Evolutionary conservation across 2,797 vertebrate genomes (phyloP).

Genomic region (Megaceryle alcyon): DNA sequence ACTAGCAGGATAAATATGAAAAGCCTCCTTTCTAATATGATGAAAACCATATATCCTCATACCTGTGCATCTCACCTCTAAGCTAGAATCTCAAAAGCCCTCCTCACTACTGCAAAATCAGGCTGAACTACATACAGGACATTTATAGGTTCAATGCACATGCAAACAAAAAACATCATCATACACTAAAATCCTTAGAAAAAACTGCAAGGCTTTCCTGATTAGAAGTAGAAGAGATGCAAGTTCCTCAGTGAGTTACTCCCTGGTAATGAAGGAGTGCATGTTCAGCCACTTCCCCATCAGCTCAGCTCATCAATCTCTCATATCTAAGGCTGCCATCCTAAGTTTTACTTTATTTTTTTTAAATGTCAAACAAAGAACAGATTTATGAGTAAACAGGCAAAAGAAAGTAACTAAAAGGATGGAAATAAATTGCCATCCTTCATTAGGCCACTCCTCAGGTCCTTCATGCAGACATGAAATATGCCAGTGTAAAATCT

Average conservation of each 20-base stretch:
- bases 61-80: neutral
- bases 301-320: neutral
- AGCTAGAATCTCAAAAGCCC: neutral
- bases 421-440: neutral
- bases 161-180: neutral
- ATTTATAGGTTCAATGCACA: accelerated
- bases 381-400: constrained; percentile 26
- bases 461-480: neutral
- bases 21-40: neutral
- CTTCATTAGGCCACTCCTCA: constrained; percentile 7
- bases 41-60: neutral
- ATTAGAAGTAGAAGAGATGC: neutral
- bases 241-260: neutral
- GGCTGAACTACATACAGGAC: neutral
- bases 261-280: neutral
- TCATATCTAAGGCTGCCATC: neutral
- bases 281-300: neutral
- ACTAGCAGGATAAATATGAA: neutral
- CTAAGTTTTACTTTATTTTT: neutral
- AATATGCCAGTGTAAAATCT: neutral
- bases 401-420: constrained; percentile 36
- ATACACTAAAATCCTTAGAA: neutral
- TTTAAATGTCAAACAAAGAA: neutral
- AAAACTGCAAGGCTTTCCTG: neutral
- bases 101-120: neutral